Evolutionary conservation across 2,888 invertebrate genomes (phyloP).

Genomic region (Hirudinaria manillensis): DNA sequence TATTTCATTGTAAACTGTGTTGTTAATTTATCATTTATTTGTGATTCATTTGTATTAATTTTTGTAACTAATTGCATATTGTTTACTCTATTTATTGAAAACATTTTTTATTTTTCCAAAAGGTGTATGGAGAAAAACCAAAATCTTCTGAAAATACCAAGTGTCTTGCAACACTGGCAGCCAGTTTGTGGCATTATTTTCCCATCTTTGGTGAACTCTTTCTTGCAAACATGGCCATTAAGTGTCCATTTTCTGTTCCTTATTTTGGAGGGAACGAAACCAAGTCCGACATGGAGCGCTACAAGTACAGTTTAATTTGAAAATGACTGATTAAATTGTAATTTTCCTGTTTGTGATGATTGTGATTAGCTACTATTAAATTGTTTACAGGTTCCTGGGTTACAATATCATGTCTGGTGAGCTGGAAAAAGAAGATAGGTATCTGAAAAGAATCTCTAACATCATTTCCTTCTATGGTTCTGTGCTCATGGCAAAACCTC

Average conservation of each 20-base stretch:
- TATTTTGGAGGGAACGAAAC: neutral
- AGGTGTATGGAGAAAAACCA: neutral
- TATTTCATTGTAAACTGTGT: neutral
- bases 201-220: constrained; percentile 17
- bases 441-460: neutral
- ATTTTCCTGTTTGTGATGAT: neutral
- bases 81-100: neutral
- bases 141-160: neutral
- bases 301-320: neutral
- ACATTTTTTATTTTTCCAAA: too few species aligned
- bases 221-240: neutral
- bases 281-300: neutral
- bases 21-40: neutral
- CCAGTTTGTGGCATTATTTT: neutral
- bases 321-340: neutral
- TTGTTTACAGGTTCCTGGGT: neutral
- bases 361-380: neutral
- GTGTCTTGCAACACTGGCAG: neutral
- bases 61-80: neutral
- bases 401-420: neutral
- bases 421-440: neutral
- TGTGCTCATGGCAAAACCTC: constrained; percentile 15
- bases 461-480: neutral
- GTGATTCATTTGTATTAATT: neutral
- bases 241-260: neutral